Percentiles rank a stretch among this genome's conserved stretches.
Conservation (phyloP, 1,140 invertebrate species). For the Eubasilissa regina region DNA sequence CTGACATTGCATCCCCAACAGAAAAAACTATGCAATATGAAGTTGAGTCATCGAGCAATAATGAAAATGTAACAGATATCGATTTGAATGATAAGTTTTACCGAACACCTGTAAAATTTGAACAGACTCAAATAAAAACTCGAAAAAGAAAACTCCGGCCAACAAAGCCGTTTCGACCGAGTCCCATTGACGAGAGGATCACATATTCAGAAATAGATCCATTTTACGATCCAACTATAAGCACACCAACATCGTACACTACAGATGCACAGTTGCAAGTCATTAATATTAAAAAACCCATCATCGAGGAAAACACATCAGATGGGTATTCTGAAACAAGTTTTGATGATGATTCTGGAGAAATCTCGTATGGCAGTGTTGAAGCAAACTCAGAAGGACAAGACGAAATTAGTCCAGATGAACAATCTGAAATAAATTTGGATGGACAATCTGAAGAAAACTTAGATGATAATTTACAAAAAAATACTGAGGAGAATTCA, state of each 20-base stretch:
- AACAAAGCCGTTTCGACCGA: slow-evolving; percentile 56
- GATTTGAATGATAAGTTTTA: slow-evolving; percentile 9
- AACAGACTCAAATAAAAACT: slow-evolving; percentile 22
- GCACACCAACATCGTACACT: slow-evolving; percentile 45
- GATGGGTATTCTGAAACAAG: background rate
- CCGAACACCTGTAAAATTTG: slow-evolving; percentile 12
- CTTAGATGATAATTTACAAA: slow-evolving; percentile 1
- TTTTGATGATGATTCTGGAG: background rate
- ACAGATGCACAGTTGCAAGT: slow-evolving; percentile 43
- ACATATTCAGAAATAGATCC: slow-evolving; percentile 68
- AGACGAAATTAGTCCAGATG: background rate
- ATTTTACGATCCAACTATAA: slow-evolving; percentile 61
- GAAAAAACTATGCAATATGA: slow-evolving; percentile 14
- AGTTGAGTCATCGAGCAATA: slow-evolving; percentile 4
- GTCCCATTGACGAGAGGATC: slow-evolving; percentile 59
- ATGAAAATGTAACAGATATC: slow-evolving; percentile 1
- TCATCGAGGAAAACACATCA: slow-evolving; percentile 24
- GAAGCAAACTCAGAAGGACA: background rate
- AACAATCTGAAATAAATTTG: background rate
- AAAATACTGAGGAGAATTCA: background rate
- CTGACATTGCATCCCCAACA: background rate
- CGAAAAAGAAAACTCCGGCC: slow-evolving; percentile 35
- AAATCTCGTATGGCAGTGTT: background rate
- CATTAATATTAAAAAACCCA: slow-evolving; percentile 18
- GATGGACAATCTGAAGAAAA: background rate